Conservation (phyloP, 2,797 vertebrate genomes). For the Malurus splendens region DNA sequence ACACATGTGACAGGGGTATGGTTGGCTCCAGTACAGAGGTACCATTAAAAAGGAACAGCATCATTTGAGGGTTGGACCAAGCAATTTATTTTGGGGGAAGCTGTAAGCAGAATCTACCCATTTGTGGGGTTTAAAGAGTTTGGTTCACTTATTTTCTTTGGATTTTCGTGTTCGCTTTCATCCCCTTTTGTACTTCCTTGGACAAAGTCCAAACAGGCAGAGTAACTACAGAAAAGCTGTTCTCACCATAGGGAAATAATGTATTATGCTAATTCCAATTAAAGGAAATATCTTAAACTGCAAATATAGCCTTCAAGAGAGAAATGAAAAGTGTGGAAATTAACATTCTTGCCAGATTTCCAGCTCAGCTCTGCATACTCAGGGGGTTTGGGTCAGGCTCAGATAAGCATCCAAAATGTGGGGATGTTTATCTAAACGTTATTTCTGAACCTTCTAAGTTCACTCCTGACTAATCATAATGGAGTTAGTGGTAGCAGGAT, state of each 20-base stretch:
- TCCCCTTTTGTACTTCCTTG: slow-evolving; percentile 42
- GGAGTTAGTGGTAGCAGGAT: slow-evolving; percentile 56
- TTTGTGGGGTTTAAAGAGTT: slow-evolving; percentile 17
- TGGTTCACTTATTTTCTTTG: slow-evolving; percentile 31
- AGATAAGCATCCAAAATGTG: slow-evolving; percentile 62
- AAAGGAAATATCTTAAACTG: slow-evolving; percentile 60
- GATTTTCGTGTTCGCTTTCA: slow-evolving; percentile 36
- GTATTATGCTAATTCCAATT: slow-evolving; percentile 66
- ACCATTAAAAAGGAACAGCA: not conserved
- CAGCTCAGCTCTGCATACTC: slow-evolving; percentile 46
- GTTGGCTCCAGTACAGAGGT: not conserved
- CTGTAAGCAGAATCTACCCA: not conserved
- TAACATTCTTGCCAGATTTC: slow-evolving; percentile 62
- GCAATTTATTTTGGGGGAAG: not conserved
- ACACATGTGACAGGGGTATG: not conserved
- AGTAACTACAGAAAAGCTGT: slow-evolving; percentile 55
- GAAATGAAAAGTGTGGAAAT: slow-evolving; percentile 60
- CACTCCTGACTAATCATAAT: slow-evolving; percentile 43
- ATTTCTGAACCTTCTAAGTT: slow-evolving; percentile 52
- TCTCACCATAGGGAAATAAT: slow-evolving; percentile 62
- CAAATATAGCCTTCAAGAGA: slow-evolving; percentile 61
- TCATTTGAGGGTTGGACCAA: not conserved
- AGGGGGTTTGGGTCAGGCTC: slow-evolving; percentile 54
- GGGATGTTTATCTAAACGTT: slow-evolving; percentile 60
- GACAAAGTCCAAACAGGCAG: slow-evolving; percentile 33